A percentile compares a stretch with the other conserved stretches of the same genome.
Conservation (phyloP, 2,113 vertebrate species). For the Tylochromis polylepis region DNA sequence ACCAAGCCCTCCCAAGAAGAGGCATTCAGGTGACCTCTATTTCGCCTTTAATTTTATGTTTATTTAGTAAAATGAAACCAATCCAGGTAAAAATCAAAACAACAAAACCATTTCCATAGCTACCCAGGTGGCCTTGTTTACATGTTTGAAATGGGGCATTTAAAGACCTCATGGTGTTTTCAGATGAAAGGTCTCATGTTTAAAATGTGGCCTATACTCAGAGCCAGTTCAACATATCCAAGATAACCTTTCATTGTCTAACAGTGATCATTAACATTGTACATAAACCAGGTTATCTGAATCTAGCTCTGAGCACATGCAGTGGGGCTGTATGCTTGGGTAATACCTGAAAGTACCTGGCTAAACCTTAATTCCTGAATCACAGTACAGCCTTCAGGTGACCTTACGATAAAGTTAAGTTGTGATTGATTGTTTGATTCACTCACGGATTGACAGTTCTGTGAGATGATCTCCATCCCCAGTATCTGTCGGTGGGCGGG, state of each 20-base stretch:
- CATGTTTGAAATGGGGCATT: not conserved
- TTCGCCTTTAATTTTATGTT: not conserved
- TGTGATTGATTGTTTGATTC: conserved; percentile 9
- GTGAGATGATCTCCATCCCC: conserved; percentile 86
- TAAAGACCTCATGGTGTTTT: not conserved
- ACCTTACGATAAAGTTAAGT: not conserved
- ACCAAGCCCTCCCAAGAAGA: not conserved
- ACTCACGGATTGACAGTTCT: conserved; percentile 78
- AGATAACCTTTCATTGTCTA: not conserved
- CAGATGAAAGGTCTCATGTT: not conserved
- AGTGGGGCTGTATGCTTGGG: not conserved
- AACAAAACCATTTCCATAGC: not conserved
- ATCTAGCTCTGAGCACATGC: not conserved
- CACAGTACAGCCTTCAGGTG: not conserved
- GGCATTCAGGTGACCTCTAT: conserved; percentile 28
- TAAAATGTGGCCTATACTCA: not conserved
- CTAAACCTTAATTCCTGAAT: not conserved
- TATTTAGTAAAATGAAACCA: not conserved
- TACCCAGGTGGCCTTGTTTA: not conserved
- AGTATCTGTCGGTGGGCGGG: conserved; percentile 83
- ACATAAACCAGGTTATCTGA: not conserved
- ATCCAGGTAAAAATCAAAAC: not conserved
- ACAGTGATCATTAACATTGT: not conserved
- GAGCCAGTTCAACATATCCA: not conserved
- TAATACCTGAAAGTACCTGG: not conserved